A percentile compares a stretch with the other conserved stretches of the same genome.
These are phyloP conservation scores for Siniperca undulata DNA, from an alignment of 2,797 vertebrate genomes.

Conservation along the genomic window DNA sequence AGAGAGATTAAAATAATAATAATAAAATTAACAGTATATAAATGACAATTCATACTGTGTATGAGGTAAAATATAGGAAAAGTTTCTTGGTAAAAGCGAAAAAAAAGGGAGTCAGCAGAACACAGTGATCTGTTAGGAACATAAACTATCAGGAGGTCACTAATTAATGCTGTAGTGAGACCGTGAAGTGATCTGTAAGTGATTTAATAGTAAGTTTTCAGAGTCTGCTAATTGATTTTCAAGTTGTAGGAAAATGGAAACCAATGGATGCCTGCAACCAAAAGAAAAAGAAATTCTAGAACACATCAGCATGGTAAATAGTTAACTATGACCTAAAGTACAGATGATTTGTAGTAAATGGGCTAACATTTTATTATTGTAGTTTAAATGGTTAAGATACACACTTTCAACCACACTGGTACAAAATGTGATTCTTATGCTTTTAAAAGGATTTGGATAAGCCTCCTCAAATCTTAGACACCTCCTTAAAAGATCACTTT, in stretches of 20 bases:
- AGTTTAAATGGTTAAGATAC: background rate
- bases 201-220: background rate
- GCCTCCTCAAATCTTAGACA: constrained; percentile 17
- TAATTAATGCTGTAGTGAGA: background rate
- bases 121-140: background rate
- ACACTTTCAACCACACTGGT: background rate
- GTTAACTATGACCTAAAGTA: background rate
- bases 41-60: background rate
- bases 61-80: background rate
- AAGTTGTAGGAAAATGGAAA: background rate
- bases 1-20: background rate
- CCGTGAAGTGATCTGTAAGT: background rate
- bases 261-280: background rate
- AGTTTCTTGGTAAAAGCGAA: background rate
- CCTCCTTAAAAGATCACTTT: background rate
- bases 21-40: background rate
- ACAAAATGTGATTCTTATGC: background rate
- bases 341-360: background rate
- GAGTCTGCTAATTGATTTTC: background rate
- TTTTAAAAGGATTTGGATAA: background rate
- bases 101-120: background rate
- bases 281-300: background rate
- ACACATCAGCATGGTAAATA: constrained; percentile 3
- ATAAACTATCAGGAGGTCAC: background rate
- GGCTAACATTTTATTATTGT: background rate